Evolutionary conservation across 2,797 vertebrate genomes (phyloP).

Genomic region (Peromyscus nudipes): DNA sequence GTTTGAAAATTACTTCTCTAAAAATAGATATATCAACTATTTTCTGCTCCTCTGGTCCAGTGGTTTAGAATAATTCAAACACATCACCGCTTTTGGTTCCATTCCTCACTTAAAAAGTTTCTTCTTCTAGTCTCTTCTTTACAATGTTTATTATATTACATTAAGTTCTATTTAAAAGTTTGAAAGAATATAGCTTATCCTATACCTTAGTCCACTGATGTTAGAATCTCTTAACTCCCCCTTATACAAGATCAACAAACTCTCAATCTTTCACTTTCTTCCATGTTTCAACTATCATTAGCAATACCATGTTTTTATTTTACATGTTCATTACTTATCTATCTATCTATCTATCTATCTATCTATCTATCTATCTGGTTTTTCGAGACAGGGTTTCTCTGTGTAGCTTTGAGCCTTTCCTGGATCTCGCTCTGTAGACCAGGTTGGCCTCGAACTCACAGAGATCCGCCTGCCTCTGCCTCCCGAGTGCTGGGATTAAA

Average conservation of each 20-base stretch:
- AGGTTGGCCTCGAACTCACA: no score
- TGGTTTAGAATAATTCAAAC: not conserved
- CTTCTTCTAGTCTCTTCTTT: not conserved
- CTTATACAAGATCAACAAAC: not conserved
- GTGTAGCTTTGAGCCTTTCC: no score
- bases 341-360: no score
- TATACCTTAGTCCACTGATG: not conserved
- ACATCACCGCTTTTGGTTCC: not conserved
- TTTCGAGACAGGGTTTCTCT: no score
- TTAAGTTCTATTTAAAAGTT: conserved; percentile 31
- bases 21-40: not conserved
- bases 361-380: no score
- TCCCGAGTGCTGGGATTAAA: no score
- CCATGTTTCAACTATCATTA: conserved; percentile 12
- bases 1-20: conserved; percentile 22
- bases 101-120: conserved; percentile 2
- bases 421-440: no score
- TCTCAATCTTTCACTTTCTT: not conserved
- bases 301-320: not conserved
- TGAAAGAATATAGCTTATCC: conserved; percentile 32
- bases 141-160: conserved; percentile 37
- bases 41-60: not conserved
- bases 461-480: no score
- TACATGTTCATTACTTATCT: not conserved
- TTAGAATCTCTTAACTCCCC: not conserved